Conservation (phyloP, 2,888 invertebrate species). For the Clunio marinus region DNA sequence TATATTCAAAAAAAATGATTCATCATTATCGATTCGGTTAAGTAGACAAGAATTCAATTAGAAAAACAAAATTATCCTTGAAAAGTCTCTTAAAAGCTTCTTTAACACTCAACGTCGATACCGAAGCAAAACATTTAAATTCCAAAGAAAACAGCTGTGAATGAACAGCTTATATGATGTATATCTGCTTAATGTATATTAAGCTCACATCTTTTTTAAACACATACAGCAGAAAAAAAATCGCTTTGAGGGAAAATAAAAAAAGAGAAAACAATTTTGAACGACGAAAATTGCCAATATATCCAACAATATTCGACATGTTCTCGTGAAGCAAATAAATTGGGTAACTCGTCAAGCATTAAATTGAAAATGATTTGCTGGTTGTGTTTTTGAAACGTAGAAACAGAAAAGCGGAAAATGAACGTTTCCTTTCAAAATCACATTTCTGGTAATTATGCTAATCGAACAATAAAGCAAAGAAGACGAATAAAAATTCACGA, state of each 20-base stretch:
- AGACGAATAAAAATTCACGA: slow-evolving; percentile 11
- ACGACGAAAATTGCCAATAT: neutral
- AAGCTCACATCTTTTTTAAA: neutral
- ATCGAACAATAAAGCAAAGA: slow-evolving; percentile 15
- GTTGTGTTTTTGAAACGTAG: neutral
- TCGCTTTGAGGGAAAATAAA: neutral
- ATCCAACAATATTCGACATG: slow-evolving; percentile 3
- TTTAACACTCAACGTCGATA: too few species aligned
- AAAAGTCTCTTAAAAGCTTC: too few species aligned
- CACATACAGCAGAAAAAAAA: neutral
- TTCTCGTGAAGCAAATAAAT: slow-evolving; percentile 17
- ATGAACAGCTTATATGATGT: neutral
- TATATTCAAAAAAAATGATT: too few species aligned
- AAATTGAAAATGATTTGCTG: slow-evolving; percentile 25
- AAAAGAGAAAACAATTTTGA: slow-evolving; percentile 6
- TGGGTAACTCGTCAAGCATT: slow-evolving; percentile 25
- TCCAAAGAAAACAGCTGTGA: too few species aligned
- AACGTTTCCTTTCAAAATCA: slow-evolving; percentile 9
- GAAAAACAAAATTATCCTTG: too few species aligned
- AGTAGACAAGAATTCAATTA: too few species aligned
- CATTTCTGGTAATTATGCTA: slow-evolving; percentile 31
- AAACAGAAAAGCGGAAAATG: neutral
- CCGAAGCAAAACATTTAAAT: too few species aligned
- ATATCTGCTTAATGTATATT: neutral
- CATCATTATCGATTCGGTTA: too few species aligned